Base-by-base conservation (phyloP, 2,888 invertebrate species). In the Teleiodes luculella region DNA sequence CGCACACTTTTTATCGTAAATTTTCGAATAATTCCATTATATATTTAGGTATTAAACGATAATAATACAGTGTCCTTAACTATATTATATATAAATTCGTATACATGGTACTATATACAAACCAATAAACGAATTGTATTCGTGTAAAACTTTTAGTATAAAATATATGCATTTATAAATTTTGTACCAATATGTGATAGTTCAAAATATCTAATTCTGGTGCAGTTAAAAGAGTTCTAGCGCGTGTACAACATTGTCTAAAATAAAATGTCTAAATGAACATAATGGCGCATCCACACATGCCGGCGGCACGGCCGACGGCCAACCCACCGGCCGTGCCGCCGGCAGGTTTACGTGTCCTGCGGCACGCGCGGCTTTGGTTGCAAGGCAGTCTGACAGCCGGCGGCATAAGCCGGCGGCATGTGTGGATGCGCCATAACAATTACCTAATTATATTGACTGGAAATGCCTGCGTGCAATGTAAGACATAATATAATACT, bases 171-270 rank as follows among this genome's bases (percentile, higher is more conserved):
- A 75, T 72, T 71, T 76, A 71, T 70, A 69, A 64, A 68, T 65
- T 64, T 68, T 71, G 69, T 80, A 80, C 79, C 76, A 80, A 81
- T n/a, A n/a, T 77, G 76, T 79, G 72, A 78, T 83, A 80, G 78
- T 71, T 70, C 69, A 64, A 68, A 68, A 57, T 61, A 60, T 57
- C 54, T 53, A 48, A 24, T 43, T 20, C 43, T 43, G 18, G 24
- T 24, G 24, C 43, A 13, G 43, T 18, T 7, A 41, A 52, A 49
- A 53, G 55, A 52, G 57, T n/a, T n/a, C 41, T 58, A 56, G 52
- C 55, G 53, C 55, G 24, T 20, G 20, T 43, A 13, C 43, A 28
- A 28, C 13, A 13, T 33, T 8, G 33, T 24, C 24, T 24, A 24
- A 24, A 4, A 24, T 24, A 24, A 24, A 24, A 24, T 24, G 24